Conservation (phyloP, 2,113 vertebrate species). For the Anser brachyrhynchus region DNA sequence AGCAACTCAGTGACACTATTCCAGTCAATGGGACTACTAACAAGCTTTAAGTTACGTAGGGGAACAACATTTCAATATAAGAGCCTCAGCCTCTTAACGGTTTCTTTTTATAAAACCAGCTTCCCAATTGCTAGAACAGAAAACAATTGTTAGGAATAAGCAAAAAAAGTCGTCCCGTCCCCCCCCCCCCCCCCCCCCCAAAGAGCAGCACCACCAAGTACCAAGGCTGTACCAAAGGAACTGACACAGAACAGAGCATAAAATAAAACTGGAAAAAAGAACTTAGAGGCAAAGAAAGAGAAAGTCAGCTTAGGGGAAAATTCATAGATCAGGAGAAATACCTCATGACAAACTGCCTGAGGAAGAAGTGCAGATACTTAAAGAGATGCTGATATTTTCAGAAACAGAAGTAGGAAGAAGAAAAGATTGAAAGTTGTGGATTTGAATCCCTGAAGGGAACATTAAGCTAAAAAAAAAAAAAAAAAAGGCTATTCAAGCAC, state of each 20-base stretch:
- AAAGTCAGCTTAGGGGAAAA: conserved; percentile 30
- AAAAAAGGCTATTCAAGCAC: conserved; percentile 49
- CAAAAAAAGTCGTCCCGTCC: background rate
- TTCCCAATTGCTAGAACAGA: background rate
- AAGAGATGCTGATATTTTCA: conserved; percentile 61
- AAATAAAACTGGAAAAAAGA: background rate
- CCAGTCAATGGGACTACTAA: background rate
- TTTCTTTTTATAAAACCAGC: background rate
- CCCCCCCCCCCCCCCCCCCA: too few species aligned
- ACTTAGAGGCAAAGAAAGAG: conserved; percentile 4
- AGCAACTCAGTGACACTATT: background rate
- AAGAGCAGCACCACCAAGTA: background rate
- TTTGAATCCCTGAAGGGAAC: conserved; percentile 56
- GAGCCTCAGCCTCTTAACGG: background rate
- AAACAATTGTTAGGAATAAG: background rate
- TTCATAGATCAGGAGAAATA: conserved; percentile 56
- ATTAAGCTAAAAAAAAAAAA: conserved; percentile 57
- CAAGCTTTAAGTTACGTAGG: background rate
- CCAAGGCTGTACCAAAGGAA: background rate
- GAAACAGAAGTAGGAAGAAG: conserved; percentile 27
- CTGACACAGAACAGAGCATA: background rate
- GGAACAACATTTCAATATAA: background rate
- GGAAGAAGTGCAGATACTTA: conserved; percentile 19
- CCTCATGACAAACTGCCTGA: conserved; percentile 53
- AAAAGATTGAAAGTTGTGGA: conserved; percentile 61